Conservation (phyloP, 2,888 invertebrate species). For the Drosophila acutilabella region DNA sequence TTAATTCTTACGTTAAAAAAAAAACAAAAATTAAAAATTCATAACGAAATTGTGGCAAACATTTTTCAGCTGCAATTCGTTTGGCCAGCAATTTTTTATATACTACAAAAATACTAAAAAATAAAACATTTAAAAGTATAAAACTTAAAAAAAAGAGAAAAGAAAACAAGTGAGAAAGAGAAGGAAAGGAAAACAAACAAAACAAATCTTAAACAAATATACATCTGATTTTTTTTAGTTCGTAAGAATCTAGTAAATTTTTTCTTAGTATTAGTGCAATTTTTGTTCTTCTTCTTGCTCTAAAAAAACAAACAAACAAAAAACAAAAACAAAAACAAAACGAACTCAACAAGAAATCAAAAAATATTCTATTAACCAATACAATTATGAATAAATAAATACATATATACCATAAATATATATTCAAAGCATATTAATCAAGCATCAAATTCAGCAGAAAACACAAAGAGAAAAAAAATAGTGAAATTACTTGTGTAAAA, state of each 20-base stretch:
- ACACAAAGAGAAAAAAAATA: conserved; percentile 48
- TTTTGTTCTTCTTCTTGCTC: conserved; percentile 78
- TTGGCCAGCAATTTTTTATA: conserved; percentile 54
- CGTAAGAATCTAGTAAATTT: conserved; percentile 83
- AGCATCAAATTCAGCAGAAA: conserved; percentile 34
- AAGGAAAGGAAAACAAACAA: conserved; percentile 39
- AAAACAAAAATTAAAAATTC: conserved; percentile 26
- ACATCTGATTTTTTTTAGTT: conserved; percentile 82
- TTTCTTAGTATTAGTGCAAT: conserved; percentile 81
- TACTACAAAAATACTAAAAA: conserved; percentile 22
- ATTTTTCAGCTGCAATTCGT: conserved; percentile 44
- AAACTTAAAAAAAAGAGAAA: conserved; percentile 18
- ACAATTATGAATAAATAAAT: conserved; percentile 54
- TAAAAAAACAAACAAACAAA: conserved; percentile 59
- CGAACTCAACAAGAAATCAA: conserved; percentile 38
- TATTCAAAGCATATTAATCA: conserved; percentile 35
- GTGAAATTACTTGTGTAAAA: conserved; percentile 70
- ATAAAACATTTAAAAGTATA: conserved; percentile 19
- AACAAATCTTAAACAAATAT: conserved; percentile 76
- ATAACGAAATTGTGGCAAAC: conserved; percentile 37
- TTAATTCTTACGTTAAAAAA: conserved; percentile 76
- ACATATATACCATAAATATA: conserved; percentile 39
- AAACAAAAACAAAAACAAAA: conserved; percentile 36
- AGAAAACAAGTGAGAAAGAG: conserved; percentile 44
- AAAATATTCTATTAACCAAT: conserved; percentile 49